A percentile compares a stretch with the other conserved stretches of the same genome.
Conservation (phyloP, 2,888 invertebrate genomes). For the Pollenia amentaria region DNA sequence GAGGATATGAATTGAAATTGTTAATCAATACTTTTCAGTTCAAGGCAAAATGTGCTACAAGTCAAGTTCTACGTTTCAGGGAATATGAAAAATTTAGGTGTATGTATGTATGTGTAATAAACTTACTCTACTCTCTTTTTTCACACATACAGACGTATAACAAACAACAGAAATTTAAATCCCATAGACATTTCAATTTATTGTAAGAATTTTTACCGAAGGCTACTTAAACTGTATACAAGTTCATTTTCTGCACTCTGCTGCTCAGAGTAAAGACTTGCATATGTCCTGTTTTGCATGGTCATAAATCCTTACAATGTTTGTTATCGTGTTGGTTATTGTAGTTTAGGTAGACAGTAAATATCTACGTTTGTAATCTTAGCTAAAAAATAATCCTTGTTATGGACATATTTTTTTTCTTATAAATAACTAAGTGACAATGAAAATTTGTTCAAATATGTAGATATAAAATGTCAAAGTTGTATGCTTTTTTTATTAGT, state of each 20-base stretch:
- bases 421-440: constrained; percentile 24
- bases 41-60: constrained; percentile 74
- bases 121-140: constrained; percentile 1
- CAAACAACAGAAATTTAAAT: constrained; percentile 18
- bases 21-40: constrained; percentile 77
- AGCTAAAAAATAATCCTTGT: neutral
- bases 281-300: constrained; percentile 63
- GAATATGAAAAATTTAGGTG: constrained; percentile 18
- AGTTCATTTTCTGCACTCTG: constrained; percentile 41
- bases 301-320: constrained; percentile 66
- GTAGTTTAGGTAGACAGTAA: neutral
- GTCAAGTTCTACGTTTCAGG: constrained; percentile 76
- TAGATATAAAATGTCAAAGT: neutral
- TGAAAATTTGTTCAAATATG: constrained; percentile 32
- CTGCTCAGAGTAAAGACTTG: neutral
- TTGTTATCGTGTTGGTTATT: constrained; percentile 2
- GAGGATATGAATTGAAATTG: constrained; percentile 73
- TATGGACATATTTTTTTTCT: neutral
- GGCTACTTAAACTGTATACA: constrained; percentile 56
- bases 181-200: constrained; percentile 52
- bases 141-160: neutral
- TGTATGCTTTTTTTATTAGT: neutral
- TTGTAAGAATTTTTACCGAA: constrained; percentile 42
- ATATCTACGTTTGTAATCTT: neutral
- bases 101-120: neutral